These are phyloP conservation scores for Acropternis orthonyx DNA, from an alignment of 2,797 vertebrate genomes.

Conservation along the genomic window DNA sequence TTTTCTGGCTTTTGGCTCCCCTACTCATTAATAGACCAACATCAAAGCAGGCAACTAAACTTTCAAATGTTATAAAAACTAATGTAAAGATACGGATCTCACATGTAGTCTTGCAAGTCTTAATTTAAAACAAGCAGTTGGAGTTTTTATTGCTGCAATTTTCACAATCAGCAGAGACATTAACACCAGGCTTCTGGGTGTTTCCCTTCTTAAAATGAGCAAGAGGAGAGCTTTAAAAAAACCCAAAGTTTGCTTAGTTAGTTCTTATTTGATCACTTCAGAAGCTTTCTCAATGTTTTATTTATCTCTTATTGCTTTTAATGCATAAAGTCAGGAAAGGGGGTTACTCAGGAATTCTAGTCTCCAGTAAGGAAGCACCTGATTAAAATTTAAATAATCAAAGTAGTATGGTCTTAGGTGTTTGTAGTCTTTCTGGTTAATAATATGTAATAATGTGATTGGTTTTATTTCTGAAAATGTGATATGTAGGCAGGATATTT, in stretches of 20 bases:
- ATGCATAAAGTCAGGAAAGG: conserved; percentile 55
- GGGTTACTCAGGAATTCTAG: conserved; percentile 33
- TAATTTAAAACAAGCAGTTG: conserved; percentile 79
- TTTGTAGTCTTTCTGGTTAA: background rate
- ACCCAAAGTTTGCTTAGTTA: conserved; percentile 76
- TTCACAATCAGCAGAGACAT: conserved; percentile 88
- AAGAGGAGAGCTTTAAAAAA: conserved; percentile 76
- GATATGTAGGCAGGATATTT: background rate
- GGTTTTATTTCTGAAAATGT: background rate
- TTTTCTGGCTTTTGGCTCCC: conserved; percentile 67
- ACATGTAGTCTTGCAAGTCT: conserved; percentile 70
- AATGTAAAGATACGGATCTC: conserved; percentile 73
- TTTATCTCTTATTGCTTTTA: conserved; percentile 81
- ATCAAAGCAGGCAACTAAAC: conserved; percentile 77
- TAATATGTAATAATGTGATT: background rate
- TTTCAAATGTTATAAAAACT: conserved; percentile 75
- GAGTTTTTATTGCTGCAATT: conserved; percentile 87
- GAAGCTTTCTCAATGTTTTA: conserved; percentile 82
- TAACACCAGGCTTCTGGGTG: conserved; percentile 82
- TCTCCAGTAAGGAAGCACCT: conserved; percentile 22
- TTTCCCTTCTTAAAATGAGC: conserved; percentile 78
- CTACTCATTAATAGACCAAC: conserved; percentile 74
- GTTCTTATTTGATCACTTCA: conserved; percentile 79
- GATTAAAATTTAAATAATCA: conserved; percentile 24
- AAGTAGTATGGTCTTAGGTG: background rate